Evolutionary conservation across 2,888 invertebrate species (phyloP).

Genomic region (Stegophylla sp.): DNA sequence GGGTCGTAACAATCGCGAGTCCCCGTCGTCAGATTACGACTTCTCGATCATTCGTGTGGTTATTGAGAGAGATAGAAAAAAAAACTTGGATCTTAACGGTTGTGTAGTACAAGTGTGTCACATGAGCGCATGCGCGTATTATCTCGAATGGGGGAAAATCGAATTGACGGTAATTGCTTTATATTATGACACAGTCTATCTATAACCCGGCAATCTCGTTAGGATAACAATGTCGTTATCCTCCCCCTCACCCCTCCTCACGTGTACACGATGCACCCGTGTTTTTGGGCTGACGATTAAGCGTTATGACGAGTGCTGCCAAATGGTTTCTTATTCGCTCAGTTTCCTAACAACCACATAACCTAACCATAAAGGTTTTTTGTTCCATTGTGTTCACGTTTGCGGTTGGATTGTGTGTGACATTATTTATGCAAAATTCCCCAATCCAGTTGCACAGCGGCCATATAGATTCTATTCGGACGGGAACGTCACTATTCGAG

Average conservation of each 20-base stretch:
- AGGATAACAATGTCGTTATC: background rate
- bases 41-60: background rate
- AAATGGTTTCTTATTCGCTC: background rate
- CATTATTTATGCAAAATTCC: too few species aligned
- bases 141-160: background rate
- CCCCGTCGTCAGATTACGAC: slow-evolving; percentile 17
- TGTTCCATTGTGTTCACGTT: background rate
- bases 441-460: too few species aligned
- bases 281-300: background rate
- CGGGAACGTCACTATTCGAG: too few species aligned
- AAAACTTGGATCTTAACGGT: background rate
- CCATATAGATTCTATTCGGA: too few species aligned
- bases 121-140: background rate
- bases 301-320: background rate
- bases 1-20: slow-evolving; percentile 32
- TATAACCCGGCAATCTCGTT: background rate
- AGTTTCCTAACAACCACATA: too few species aligned
- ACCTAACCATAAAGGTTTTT: too few species aligned
- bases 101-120: background rate
- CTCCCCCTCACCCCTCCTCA: too few species aligned
- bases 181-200: too few species aligned
- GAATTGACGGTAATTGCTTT: slow-evolving; percentile 7
- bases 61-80: too few species aligned
- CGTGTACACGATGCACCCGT: background rate
- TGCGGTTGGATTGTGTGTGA: background rate